Evolutionary conservation across 2,797 vertebrate genomes (phyloP).

Genomic region (Myiotriccus ornatus): DNA sequence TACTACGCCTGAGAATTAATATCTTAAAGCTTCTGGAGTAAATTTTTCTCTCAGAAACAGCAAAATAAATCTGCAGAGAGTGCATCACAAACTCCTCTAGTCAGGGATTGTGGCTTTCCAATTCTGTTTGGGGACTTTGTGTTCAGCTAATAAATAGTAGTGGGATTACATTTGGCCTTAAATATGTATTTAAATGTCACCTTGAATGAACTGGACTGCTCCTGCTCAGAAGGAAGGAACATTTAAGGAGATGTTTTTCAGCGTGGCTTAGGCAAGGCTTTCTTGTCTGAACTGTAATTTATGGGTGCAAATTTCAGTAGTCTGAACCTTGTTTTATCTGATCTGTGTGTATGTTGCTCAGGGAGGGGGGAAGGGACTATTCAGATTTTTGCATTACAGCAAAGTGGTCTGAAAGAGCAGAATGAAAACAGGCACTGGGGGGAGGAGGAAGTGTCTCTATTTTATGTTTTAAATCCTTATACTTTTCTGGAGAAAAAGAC

Average conservation of each 20-base stretch:
- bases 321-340: not conserved
- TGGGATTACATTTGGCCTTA: not conserved
- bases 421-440: not conserved
- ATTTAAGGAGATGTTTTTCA: conserved; percentile 4
- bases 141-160: not conserved
- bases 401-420: not conserved
- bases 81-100: not conserved
- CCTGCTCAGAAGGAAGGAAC: not conserved
- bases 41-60: not conserved
- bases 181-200: conserved; percentile 19
- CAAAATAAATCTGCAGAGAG: not conserved
- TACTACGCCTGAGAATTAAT: not conserved
- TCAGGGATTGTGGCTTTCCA: not conserved
- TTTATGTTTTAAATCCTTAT: not conserved
- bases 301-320: not conserved
- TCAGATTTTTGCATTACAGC: not conserved
- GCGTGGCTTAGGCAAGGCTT: not conserved
- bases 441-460: not conserved
- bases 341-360: not conserved
- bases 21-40: not conserved
- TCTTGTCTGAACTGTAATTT: not conserved
- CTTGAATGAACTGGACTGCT: not conserved
- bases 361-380: not conserved
- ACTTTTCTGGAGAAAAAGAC: not conserved
- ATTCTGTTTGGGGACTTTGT: not conserved